Evolutionary conservation across 2,113 vertebrate species (phyloP), one percentile per base, ranked within the genome.

Genomic region (Ochotona curzoniae): DNA sequence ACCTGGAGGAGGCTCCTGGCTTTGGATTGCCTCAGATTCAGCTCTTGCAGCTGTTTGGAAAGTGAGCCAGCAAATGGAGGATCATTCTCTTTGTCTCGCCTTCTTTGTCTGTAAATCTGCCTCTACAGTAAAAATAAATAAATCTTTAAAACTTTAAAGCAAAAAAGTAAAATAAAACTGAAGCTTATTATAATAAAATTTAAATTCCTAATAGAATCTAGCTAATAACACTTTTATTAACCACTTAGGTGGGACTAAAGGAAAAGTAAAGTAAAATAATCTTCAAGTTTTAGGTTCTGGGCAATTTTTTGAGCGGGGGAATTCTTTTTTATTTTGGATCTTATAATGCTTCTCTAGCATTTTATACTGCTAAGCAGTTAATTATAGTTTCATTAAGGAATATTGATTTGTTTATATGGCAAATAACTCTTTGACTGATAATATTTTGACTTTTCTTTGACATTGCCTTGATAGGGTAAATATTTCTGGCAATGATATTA

Each of bases 401-500:
- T 30, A 25, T 15, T 69, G 28, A 79, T 25, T 60, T 93, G 38
- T 20, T 74, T 82, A 15, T 38, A 44, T 91, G 35, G 26, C n/a
- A 87, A 74, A 69, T 20, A 74, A 61, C 90, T 87, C 28, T 60
- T 64, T 90, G 44, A 49, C 54, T 51, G 60, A 13, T 81, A 71
- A 8, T 90, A 63, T 82, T 93, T 87, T 86, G 51, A 60, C 30
- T 32, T 91, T 75, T 89, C 32, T 75, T 89, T 66, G 32, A 51
- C 86, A 89, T 73, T 87, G 63, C 4, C 61, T 71, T 95, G 17
- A 28, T 70, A 70, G 44, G 71, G 86, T 80, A n/a, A 76, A n/a
- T 93, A 28, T 63, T 11, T 57, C 47, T 71, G 47, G 10, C 18
- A 79, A 26, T 83, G 49, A 13, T 6, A 4, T 67, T 85, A 44